A percentile compares a stretch with the other conserved stretches of the same genome.
Evolutionary conservation across 1,140 invertebrate genomes (phyloP).

Genomic region (Zophobas morio): DNA sequence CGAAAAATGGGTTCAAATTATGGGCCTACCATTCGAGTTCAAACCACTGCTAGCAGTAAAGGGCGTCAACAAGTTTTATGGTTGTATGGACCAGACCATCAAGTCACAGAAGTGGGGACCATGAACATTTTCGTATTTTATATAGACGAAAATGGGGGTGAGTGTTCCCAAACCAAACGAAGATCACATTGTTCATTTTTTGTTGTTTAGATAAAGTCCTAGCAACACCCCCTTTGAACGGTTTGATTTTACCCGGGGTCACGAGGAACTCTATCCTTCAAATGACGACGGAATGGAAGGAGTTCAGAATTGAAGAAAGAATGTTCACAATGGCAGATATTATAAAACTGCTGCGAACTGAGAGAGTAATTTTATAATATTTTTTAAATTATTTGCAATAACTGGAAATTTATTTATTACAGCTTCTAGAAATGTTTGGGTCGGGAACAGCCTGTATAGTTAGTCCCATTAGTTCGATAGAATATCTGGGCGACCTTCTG

Average conservation of each 20-base stretch:
- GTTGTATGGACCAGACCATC: slow-evolving; percentile 95
- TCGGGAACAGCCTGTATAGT: slow-evolving; percentile 95
- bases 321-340: slow-evolving; percentile 91
- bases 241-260: slow-evolving; percentile 94
- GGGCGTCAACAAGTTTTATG: slow-evolving; percentile 97
- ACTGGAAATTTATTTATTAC: slow-evolving; percentile 56
- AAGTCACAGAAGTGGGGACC: slow-evolving; percentile 97
- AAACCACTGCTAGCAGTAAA: slow-evolving; percentile 82
- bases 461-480: slow-evolving; percentile 88
- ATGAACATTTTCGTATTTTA: slow-evolving; percentile 98
- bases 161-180: slow-evolving; percentile 45
- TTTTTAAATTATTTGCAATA: slow-evolving; percentile 18
- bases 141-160: slow-evolving; percentile 93
- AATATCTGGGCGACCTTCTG: slow-evolving; percentile 78
- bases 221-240: slow-evolving; percentile 92
- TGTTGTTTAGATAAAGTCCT: slow-evolving; percentile 86
- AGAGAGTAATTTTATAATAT: slow-evolving; percentile 79
- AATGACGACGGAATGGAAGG: slow-evolving; percentile 87
- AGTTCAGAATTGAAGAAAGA: slow-evolving; percentile 89
- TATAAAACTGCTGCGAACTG: slow-evolving; percentile 80
- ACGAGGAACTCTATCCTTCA: slow-evolving; percentile 91
- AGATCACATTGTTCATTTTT: slow-evolving; percentile 1
- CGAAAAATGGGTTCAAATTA: slow-evolving; percentile 97
- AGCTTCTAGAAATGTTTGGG: slow-evolving; percentile 96
- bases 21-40: slow-evolving; percentile 87